Percentiles rank a stretch among this genome's conserved stretches.
phyloP scores from a whole-genome alignment of 1,140 invertebrate species.

The Cyclina sinensis region DNA sequence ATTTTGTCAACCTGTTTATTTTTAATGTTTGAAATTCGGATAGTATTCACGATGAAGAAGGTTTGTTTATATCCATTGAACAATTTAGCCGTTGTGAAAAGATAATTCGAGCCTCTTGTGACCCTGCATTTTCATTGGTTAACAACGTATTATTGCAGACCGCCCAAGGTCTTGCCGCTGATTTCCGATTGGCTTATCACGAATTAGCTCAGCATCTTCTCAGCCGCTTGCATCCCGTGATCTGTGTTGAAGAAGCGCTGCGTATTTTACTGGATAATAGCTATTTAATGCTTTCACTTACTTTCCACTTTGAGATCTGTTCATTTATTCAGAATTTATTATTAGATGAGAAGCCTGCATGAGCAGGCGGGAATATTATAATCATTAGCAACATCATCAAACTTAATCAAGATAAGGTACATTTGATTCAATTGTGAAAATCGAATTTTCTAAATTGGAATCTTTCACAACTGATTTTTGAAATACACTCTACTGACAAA shows the following conservation, averaged over 20 bases:
- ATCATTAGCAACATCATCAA: constrained; percentile 47
- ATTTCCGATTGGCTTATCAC: constrained; percentile 24
- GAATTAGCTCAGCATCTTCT: constrained; percentile 12
- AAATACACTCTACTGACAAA: background rate
- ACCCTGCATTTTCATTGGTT: constrained; percentile 7
- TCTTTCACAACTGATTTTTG: background rate
- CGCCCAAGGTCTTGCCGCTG: background rate
- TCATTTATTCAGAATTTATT: constrained; percentile 65
- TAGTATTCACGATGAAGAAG: too few species aligned
- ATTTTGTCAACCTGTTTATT: too few species aligned
- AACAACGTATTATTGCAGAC: background rate
- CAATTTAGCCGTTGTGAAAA: too few species aligned
- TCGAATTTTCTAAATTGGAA: constrained; percentile 44
- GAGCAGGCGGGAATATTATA: constrained; percentile 41
- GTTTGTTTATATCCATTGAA: too few species aligned
- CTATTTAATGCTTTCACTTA: constrained; percentile 15
- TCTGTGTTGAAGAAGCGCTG: constrained; percentile 13
- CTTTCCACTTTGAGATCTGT: background rate
- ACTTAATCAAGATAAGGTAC: constrained; percentile 46
- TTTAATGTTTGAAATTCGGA: too few species aligned
- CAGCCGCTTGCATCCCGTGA: constrained; percentile 16
- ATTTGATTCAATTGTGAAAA: constrained; percentile 40
- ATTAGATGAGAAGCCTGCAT: constrained; percentile 7
- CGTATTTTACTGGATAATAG: constrained; percentile 40
- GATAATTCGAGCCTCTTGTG: too few species aligned